Percentiles rank a stretch among this genome's conserved stretches.
Evolutionary conservation across 2,888 invertebrate genomes (phyloP).

Genomic region (Heliconius cydno): DNA sequence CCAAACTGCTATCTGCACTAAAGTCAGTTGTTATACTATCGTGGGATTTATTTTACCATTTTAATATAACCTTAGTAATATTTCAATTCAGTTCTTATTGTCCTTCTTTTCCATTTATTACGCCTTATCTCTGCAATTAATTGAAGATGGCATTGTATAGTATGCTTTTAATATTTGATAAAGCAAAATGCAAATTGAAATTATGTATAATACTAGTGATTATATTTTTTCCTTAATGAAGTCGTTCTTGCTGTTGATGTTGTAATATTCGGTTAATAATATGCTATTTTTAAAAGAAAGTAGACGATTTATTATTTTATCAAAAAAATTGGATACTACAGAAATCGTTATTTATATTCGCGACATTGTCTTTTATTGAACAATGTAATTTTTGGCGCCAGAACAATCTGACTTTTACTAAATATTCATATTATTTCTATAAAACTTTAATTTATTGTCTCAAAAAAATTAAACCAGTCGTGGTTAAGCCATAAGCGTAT

Average conservation of each 20-base stretch:
- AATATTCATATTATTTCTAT: constrained; percentile 12
- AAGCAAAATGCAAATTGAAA: neutral
- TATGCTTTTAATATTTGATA: neutral
- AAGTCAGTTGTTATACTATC: neutral
- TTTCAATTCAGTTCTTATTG: neutral
- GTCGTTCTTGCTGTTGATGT: neutral
- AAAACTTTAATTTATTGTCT: neutral
- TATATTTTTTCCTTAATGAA: neutral
- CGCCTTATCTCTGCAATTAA: neutral
- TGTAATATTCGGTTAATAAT: too few relatives aligned
- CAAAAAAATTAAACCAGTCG: neutral
- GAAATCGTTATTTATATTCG: constrained; percentile 16
- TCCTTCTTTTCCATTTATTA: neutral
- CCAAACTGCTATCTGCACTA: neutral
- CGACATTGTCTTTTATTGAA: constrained; percentile 8
- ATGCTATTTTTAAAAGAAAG: neutral
- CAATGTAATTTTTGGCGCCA: constrained; percentile 16
- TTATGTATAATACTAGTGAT: neutral
- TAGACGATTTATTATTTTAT: neutral
- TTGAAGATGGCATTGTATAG: neutral
- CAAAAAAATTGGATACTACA: neutral
- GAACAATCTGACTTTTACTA: neutral
- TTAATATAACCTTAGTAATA: neutral
- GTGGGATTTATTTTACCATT: neutral
- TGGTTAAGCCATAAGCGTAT: too few relatives aligned